Evolutionary conservation across 1,140 invertebrate species (phyloP), one percentile per base, ranked within the genome.

Genomic region (Xylocopa sonorina): DNA sequence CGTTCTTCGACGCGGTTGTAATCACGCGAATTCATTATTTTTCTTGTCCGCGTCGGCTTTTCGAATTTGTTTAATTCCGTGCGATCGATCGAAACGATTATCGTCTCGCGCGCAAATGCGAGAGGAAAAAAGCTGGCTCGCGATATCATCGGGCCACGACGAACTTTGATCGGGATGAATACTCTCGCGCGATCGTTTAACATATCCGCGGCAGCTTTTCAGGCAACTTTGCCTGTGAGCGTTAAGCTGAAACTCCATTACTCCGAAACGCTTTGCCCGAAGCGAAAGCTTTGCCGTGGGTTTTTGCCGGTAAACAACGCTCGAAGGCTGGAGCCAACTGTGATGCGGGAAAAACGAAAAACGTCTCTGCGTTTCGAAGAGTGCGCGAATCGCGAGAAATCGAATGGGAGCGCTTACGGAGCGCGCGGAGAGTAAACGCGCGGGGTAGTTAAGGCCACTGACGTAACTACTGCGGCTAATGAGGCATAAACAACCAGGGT

Each of bases 401-500:
- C 57, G 76, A 10, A 53, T 41, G 32, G 66, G n/a, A n/a, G n/a
- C n/a, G n/a, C n/a, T 58, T 81, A 77, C 80, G 79, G 73, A 85
- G 78, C 79, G 84, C 57, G 41, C 64, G 68, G 69, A 66, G 58
- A 51, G 46, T 69, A 78, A 83, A 88, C 87, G 87, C 86, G 84
- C 83, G 78, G 77, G 86, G 84, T 87, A 87, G 88, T 89, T 89
- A 89, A 89, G 88, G 82, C 80, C 81, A 84, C 79, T 81, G 86
- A 87, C 85, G 88, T 87, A 89, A 89, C 88, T 89, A 87, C 80
- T 78, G 87, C 46, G 62, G 87, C 88, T 89, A 89, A 89, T 89
- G 88, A 89, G 88, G 88, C 87, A 89, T 89, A 89, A 89, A 89
- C 88, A 89, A 89, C 63, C 78, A 60, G 78, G 85, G 80, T 84